These are phyloP conservation scores for Pantelozetes paolii DNA, from an alignment of 2,888 invertebrate genomes.

Conservation along the genomic window DNA sequence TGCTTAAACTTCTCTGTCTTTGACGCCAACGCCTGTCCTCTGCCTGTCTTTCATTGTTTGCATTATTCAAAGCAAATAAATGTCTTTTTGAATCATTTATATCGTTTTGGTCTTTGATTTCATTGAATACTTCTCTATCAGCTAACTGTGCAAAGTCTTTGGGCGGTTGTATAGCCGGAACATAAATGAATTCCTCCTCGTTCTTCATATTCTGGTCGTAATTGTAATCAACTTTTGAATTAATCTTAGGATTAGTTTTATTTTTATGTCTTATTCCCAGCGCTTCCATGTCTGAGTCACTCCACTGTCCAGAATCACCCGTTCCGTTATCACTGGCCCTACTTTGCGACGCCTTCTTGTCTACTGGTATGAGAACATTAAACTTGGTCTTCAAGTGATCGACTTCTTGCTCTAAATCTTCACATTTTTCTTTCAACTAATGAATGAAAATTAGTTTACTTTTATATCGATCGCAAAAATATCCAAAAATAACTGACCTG, in stretches of 20 bases:
- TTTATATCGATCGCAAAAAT: not conserved
- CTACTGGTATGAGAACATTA: constrained; percentile 5
- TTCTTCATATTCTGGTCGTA: constrained; percentile 42
- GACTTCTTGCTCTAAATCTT: constrained; percentile 47
- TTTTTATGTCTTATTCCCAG: not conserved
- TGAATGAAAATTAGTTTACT: not conserved
- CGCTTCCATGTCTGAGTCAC: constrained; percentile 35
- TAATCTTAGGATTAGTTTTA: not conserved
- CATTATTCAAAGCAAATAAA: not conserved
- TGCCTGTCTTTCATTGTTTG: not conserved
- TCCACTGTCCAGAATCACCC: constrained; percentile 42
- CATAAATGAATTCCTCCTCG: constrained; percentile 48
- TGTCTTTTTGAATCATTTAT: not conserved
- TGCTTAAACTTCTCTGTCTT: constrained; percentile 11
- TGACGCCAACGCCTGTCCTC: constrained; percentile 2
- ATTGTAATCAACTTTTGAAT: constrained; percentile 9
- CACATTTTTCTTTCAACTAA: constrained; percentile 47
- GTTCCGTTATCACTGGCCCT: constrained; percentile 37
- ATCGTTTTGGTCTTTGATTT: not conserved
- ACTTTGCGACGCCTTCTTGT: not conserved
- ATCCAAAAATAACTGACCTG: constrained; percentile 50
- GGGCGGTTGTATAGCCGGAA: constrained; percentile 47
- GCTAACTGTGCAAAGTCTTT: constrained; percentile 41
- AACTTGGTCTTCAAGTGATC: constrained; percentile 43
- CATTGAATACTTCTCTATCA: not conserved